Base-by-base conservation (phyloP, 2,113 vertebrate genomes). In the Anguilla rostrata region DNA sequence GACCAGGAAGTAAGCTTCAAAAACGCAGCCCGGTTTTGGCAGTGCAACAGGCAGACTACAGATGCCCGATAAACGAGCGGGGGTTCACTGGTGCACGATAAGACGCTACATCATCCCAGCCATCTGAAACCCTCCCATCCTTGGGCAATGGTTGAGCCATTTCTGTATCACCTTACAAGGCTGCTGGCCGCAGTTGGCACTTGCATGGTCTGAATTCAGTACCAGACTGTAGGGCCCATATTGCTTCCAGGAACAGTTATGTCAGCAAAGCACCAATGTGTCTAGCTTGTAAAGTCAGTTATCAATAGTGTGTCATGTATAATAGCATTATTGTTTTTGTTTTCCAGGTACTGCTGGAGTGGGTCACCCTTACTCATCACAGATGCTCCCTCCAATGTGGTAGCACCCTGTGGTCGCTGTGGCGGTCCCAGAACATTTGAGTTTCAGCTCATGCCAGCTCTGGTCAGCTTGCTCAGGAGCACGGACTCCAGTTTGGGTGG, bases 381-480 rank as follows among this genome's bases (percentile, higher is more conserved):
- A 0, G 71, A 87, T 9, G 94, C 93, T 83, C 84, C 94, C 16
- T 88, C 88, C 14, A 87, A 88, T 39, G 0, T 41, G 0, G 57
- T 95, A 78, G 94, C 95, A 15, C 86, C 88, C 63, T 97, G 97
- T 75, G 78, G 46, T 26, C 88, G 71, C 86, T 97, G 97, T 88
- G 94, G 95, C 57, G 89, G 92, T 86, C 92, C 22, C 20, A 95
- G 96, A 84, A 88, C 93, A 2, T 98, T 97, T 92, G 97, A 97
- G 82, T 96, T 97, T 83, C 97, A 98, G 39, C 95, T 97, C 3
- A 98, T 97, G 97, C 97, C 97, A 14, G 95, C 95, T 0, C 86
- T 97, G 89, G 95, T 97, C 91, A 96, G 94, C 90, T 93, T 96
- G 90, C 96, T 98, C 9, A 91, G 29, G 80, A 94, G 91, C 41